Conservation (phyloP, 2,888 invertebrate genomes). For the Drosophila prolongata region DNA sequence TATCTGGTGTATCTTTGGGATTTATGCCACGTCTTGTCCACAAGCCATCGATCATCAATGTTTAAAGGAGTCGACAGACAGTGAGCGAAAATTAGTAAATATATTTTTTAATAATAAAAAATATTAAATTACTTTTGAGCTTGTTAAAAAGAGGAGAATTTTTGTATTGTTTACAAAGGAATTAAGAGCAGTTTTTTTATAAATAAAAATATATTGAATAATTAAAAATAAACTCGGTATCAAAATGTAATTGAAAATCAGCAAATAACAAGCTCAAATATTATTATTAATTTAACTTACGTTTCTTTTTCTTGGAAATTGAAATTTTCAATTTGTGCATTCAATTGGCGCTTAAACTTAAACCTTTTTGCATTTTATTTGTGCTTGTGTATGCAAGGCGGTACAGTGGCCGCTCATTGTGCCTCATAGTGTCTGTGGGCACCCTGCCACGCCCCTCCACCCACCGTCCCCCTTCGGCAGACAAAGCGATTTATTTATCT, state of each 20-base stretch:
- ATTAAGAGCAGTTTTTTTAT: neutral
- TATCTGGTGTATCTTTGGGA: slow-evolving; percentile 34
- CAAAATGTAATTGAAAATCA: no score
- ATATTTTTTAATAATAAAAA: neutral
- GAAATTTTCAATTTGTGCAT: slow-evolving; percentile 5
- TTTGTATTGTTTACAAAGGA: neutral
- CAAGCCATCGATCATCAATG: slow-evolving; percentile 71
- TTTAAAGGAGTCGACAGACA: slow-evolving; percentile 39
- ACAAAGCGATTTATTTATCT: slow-evolving; percentile 74
- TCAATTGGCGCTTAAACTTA: neutral
- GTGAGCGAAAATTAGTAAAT: slow-evolving; percentile 5
- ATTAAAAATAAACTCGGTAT: no score
- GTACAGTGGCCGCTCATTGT: slow-evolving; percentile 37
- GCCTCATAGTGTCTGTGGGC: neutral
- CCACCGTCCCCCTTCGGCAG: slow-evolving; percentile 27
- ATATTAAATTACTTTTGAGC: no score
- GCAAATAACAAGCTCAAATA: neutral
- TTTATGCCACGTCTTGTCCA: slow-evolving; percentile 54
- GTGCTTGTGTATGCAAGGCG: slow-evolving; percentile 21
- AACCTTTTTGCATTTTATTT: slow-evolving; percentile 17
- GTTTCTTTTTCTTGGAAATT: neutral
- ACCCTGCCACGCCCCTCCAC: neutral
- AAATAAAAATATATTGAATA: neutral
- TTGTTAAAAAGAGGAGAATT: no score
- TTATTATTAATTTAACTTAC: neutral